Evolutionary conservation across 2,113 vertebrate species (phyloP), one percentile per base, ranked within the genome.

Genomic region (Willisornis vidua): DNA sequence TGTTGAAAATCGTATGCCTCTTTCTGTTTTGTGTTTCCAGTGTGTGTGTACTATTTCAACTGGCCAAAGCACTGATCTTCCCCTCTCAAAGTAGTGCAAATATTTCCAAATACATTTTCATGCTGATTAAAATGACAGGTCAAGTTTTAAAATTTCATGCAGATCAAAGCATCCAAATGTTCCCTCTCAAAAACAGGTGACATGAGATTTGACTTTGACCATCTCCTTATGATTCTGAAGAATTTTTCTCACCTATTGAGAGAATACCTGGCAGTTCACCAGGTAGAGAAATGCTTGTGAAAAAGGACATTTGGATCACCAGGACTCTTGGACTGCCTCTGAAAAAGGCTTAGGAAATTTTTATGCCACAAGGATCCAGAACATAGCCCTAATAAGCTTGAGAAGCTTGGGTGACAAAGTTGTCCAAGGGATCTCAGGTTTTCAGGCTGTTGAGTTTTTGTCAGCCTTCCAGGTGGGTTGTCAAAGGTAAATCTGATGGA

Each of bases 1-100:
- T 79, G 89, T 89, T 94, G 94, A 95, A 92, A 89, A 89, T 67
- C 8, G 10, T 23, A 61, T n/a, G 41, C 90, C 87, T 82, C 31
- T 82, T 80, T 89, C 66, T 85, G 65, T 78, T 97, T 72, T 14
- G 5, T 54, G 37, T 73, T 37, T 89, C 58, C 29, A 63, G 0
- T 26, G 18, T 28, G 7, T 75, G 73, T 78, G 37, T 57, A 59
- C 71, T 79, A 17, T 70, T 85, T 79, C 57, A 62, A 6, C n/a
- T 70, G 23, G 31, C n/a, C 66, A 72, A 75, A 94, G 13, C 70
- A 72, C 22, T 57, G 35, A 55, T 78, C 26, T 19, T 76, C 10
- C 28, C 14, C 28, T 85, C 45, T 66, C 33, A 17, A 65, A 41
- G 29, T 25, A 85, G 25, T 41, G 58, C 19, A 6, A 58, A 4